These are phyloP conservation scores for Andrena cerasifolii DNA, from an alignment of 1,140 invertebrate genomes.

Conservation along the genomic window DNA sequence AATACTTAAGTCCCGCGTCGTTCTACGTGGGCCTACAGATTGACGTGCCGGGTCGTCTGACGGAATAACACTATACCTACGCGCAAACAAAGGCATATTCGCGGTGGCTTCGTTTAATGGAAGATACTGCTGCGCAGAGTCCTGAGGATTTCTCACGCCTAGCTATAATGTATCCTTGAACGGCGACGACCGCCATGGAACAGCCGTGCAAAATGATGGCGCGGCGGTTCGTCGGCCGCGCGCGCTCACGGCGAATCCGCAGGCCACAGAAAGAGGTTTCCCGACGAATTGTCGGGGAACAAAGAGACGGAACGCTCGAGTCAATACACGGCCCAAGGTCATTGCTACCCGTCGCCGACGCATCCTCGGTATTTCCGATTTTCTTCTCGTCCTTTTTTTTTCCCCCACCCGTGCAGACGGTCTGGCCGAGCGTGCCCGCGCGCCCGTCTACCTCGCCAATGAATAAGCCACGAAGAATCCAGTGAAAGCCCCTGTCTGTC, in stretches of 20 bases:
- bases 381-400: conserved; percentile 48
- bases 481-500: conserved; percentile 6
- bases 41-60: no score
- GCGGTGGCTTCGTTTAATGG: no score
- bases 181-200: not conserved
- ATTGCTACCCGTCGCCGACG: conserved; percentile 62
- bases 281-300: conserved; percentile 63
- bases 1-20: not conserved
- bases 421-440: not conserved
- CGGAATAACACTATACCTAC: no score
- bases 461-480: conserved; percentile 44
- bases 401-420: conserved; percentile 10
- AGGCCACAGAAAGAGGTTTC: conserved; percentile 51
- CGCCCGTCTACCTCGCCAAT: conserved; percentile 3
- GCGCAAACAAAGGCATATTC: no score
- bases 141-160: not conserved
- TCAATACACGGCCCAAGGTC: conserved; percentile 68
- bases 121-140: no score
- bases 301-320: conserved; percentile 61
- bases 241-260: conserved; percentile 7
- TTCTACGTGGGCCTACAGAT: no score
- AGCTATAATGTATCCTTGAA: conserved; percentile 19
- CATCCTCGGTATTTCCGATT: conserved; percentile 53
- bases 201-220: conserved; percentile 20
- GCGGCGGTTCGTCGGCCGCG: conserved; percentile 31